Evolutionary conservation across 2,113 vertebrate species (phyloP).

Genomic region (Pitta sordida): DNA sequence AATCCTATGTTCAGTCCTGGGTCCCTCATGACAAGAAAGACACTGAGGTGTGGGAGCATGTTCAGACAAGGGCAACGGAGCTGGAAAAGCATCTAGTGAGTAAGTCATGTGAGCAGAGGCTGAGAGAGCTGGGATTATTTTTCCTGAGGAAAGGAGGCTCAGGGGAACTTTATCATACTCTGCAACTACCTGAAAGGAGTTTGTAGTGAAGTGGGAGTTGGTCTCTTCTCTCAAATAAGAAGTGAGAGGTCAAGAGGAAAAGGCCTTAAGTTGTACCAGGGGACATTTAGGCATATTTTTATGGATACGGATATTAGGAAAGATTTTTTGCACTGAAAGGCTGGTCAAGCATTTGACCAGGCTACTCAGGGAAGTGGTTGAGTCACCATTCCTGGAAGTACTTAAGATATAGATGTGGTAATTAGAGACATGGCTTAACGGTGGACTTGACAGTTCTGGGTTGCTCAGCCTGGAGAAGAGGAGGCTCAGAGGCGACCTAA

Average conservation of each 20-base stretch:
- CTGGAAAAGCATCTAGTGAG: neutral
- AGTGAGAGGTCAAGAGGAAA: neutral
- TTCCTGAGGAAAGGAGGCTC: neutral
- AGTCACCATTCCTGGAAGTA: neutral
- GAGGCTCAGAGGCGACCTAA: too few species aligned
- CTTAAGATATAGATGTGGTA: neutral
- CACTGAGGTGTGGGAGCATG: fast-evolving
- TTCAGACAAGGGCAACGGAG: neutral
- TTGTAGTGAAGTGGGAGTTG: neutral
- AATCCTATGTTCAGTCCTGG: neutral
- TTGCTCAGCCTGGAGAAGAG: too few species aligned
- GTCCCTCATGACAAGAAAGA: neutral
- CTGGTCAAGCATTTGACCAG: neutral
- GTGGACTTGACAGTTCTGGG: neutral
- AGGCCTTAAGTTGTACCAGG: neutral
- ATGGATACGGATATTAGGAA: neutral
- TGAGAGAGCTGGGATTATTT: neutral
- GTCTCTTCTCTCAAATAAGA: neutral
- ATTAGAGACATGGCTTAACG: neutral
- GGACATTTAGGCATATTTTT: neutral
- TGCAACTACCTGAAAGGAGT: neutral
- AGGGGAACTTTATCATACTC: neutral
- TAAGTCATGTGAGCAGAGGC: neutral
- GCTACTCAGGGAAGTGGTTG: neutral
- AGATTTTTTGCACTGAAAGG: neutral